Percentiles rank a stretch among this genome's conserved stretches.
These are phyloP conservation scores for Pseudochromis fuscus DNA, from an alignment of 2,797 vertebrate species.

Conservation along the genomic window DNA sequence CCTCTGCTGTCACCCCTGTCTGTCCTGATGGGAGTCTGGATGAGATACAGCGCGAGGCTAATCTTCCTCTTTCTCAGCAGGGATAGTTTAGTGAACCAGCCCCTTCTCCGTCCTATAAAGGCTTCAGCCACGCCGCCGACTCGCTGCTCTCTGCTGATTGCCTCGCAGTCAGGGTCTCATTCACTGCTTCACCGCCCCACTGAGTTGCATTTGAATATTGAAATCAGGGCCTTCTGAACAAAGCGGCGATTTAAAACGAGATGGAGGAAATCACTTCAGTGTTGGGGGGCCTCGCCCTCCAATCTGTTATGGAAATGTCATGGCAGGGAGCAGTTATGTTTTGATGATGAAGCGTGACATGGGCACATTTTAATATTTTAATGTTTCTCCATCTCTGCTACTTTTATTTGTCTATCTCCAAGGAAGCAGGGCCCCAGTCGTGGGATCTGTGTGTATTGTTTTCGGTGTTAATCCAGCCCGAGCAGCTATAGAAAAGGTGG, in stretches of 20 bases:
- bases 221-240: constrained; percentile 76
- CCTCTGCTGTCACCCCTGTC: constrained; percentile 15
- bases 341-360: constrained; percentile 66
- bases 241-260: constrained; percentile 60
- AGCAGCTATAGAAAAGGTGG: constrained; percentile 39
- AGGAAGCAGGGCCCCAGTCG: constrained; percentile 42
- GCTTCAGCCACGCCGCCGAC: constrained; percentile 14
- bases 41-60: constrained; percentile 1
- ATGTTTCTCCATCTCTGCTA: constrained; percentile 31
- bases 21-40: constrained; percentile 31
- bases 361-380: constrained; percentile 62
- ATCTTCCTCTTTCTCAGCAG: constrained; percentile 7
- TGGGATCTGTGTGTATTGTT: constrained; percentile 45
- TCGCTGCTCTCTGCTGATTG: constrained; percentile 32
- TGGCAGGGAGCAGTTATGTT: constrained; percentile 66
- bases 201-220: constrained; percentile 81
- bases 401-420: constrained; percentile 65
- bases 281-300: constrained; percentile 47
- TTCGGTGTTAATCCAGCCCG: constrained; percentile 36
- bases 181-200: constrained; percentile 29
- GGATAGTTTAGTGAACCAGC: background rate
- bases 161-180: constrained; percentile 26
- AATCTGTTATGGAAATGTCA: constrained; percentile 80
- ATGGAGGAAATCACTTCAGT: constrained; percentile 66
- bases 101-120: constrained; percentile 14